A percentile compares a stretch with the other conserved stretches of the same genome.
phyloP scores from a whole-genome alignment of 1,140 invertebrate genomes.

The Drosophila bocki region DNA sequence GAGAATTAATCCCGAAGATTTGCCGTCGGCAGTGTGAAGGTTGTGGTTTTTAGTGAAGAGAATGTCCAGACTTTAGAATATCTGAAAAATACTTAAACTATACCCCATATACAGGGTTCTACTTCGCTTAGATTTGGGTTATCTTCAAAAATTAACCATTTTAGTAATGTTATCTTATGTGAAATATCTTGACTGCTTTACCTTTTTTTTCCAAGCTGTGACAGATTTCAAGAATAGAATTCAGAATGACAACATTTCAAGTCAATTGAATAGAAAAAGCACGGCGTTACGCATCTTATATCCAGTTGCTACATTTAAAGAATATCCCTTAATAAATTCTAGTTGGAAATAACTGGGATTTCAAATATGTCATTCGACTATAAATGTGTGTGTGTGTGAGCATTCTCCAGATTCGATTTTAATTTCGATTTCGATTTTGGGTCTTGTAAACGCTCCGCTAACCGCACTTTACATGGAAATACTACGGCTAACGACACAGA shows the following conservation, averaged over 20 bases:
- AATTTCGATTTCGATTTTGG: not conserved
- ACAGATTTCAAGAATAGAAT: not conserved
- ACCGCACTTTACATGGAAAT: not conserved
- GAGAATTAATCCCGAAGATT: not conserved
- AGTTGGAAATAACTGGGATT: not conserved
- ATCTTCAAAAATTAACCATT: too few relatives aligned
- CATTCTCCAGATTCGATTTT: not conserved
- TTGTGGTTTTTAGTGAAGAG: not conserved
- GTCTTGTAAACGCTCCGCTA: not conserved
- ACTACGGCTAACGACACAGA: not conserved
- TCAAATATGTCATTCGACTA: too few relatives aligned
- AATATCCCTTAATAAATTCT: not conserved
- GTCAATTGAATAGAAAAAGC: not conserved
- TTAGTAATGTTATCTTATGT: too few relatives aligned
- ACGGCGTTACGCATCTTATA: not conserved
- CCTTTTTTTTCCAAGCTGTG: not conserved
- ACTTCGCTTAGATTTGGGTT: not conserved
- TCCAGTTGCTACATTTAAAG: not conserved
- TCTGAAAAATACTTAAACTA: not conserved
- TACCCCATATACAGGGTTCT: not conserved
- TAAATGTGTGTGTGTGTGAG: not conserved
- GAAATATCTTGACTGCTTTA: too few relatives aligned
- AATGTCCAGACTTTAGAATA: not conserved
- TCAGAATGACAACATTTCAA: not conserved
- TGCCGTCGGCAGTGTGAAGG: constrained; percentile 23